A percentile compares a stretch with the other conserved stretches of the same genome.
phyloP scores from a whole-genome alignment of 1,140 invertebrate species.

The Apis florea region DNA sequence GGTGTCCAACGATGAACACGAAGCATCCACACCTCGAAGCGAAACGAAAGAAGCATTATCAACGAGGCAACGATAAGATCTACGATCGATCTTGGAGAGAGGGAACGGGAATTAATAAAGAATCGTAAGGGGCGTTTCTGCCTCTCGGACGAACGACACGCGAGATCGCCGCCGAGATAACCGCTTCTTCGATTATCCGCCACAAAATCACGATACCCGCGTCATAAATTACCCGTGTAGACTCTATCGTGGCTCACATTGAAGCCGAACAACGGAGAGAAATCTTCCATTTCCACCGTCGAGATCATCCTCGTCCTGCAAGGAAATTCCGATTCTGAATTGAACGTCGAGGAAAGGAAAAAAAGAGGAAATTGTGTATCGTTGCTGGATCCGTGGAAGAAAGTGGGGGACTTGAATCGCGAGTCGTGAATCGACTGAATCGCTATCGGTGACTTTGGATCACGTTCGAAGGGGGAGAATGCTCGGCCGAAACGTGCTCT shows the following conservation, averaged over 20 bases:
- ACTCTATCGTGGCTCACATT: not conserved
- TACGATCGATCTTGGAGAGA: not conserved
- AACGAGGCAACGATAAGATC: not conserved
- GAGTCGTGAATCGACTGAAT: conserved; percentile 45
- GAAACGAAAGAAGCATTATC: not conserved
- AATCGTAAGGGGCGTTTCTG: conserved; percentile 18
- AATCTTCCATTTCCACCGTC: conserved; percentile 41
- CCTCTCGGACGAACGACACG: not conserved
- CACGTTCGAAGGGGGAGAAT: conserved; percentile 24
- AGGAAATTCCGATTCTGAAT: not conserved
- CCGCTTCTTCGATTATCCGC: not conserved
- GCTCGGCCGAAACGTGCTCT: conserved; percentile 38
- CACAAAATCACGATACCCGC: conserved; percentile 7
- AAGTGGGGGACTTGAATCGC: conserved; percentile 43
- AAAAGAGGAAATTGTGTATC: conserved; percentile 27
- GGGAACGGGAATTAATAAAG: not conserved
- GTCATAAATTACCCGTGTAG: conserved; percentile 25
- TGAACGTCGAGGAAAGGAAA: conserved; percentile 14
- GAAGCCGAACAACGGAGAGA: conserved; percentile 16
- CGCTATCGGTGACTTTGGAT: conserved; percentile 53
- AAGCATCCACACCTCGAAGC: not conserved
- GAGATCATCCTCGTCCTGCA: no score
- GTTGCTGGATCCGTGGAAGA: conserved; percentile 49
- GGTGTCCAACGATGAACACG: not conserved
- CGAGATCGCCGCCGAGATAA: conserved; percentile 6